phyloP scores from a whole-genome alignment of 1,140 invertebrate species.

The Eriocheir sinensis region DNA sequence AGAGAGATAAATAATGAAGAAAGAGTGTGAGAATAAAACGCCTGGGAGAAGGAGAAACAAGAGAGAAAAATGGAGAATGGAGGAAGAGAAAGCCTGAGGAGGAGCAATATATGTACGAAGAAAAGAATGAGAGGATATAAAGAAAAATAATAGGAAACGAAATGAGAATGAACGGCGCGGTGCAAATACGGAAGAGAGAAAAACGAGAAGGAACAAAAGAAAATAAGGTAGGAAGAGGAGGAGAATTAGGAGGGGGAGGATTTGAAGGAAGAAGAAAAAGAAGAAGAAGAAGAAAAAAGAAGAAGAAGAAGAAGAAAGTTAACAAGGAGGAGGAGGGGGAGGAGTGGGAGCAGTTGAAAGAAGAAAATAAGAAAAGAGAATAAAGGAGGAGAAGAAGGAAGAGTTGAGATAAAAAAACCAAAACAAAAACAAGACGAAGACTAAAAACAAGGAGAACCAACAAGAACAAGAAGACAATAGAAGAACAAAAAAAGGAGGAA shows the following conservation, averaged over 20 bases:
- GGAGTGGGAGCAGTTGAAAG: not conserved
- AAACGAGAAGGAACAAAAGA: not conserved
- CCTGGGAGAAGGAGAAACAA: too few species aligned
- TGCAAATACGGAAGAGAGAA: not conserved
- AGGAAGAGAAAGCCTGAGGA: not conserved
- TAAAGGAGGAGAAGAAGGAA: not conserved
- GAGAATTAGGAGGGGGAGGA: too few species aligned
- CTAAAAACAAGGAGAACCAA: too few species aligned
- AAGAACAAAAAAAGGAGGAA: too few species aligned
- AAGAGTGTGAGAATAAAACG: too few species aligned
- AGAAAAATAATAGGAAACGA: not conserved
- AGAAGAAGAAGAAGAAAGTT: too few species aligned
- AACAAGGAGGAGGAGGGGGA: not conserved
- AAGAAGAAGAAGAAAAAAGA: too few species aligned
- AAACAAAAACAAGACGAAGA: not conserved
- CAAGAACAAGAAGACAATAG: not conserved
- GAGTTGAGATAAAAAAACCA: not conserved
- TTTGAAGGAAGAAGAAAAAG: too few species aligned
- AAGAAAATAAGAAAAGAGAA: not conserved
- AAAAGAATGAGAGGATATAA: not conserved
- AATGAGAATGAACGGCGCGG: too few species aligned
- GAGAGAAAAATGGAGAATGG: too few species aligned
- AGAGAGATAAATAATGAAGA: too few species aligned
- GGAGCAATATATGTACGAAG: not conserved
- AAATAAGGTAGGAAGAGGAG: not conserved